A percentile compares a stretch with the other conserved stretches of the same genome.
phyloP scores from a whole-genome alignment of 2,888 invertebrate genomes.

The Thalpophila matura region DNA sequence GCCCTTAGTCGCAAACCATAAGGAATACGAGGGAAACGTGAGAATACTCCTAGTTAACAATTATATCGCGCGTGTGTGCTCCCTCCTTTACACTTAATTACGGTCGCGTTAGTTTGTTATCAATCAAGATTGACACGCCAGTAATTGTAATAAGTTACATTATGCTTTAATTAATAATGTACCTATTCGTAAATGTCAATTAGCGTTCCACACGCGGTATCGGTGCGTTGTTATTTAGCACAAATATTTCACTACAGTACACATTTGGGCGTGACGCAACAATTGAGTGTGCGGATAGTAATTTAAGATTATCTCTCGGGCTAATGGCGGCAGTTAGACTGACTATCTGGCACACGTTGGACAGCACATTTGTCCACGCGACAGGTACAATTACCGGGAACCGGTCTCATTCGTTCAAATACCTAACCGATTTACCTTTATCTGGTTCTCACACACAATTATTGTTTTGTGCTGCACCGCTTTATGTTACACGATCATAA shows the following conservation, averaged over 20 bases:
- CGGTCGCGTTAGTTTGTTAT: constrained; percentile 49
- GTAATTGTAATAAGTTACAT: constrained; percentile 53
- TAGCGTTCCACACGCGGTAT: constrained; percentile 28
- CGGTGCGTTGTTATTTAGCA: constrained; percentile 33
- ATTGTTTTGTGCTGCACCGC: constrained; percentile 64
- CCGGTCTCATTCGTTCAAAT: constrained; percentile 80
- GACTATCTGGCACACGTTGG: constrained; percentile 83
- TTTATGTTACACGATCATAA: constrained; percentile 12
- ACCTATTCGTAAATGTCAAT: constrained; percentile 53
- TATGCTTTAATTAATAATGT: constrained; percentile 51
- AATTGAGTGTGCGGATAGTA: constrained; percentile 73
- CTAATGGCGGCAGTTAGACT: constrained; percentile 84
- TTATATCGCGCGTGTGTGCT: constrained; percentile 33
- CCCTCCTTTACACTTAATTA: constrained; percentile 47
- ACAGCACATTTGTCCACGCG: constrained; percentile 85
- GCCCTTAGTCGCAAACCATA: constrained; percentile 36
- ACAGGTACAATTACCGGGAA: constrained; percentile 88
- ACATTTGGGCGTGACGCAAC: constrained; percentile 60
- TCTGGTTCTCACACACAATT: constrained; percentile 57
- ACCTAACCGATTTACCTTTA: constrained; percentile 79
- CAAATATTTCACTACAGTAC: constrained; percentile 44
- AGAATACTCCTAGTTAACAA: constrained; percentile 46
- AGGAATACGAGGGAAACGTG: constrained; percentile 34
- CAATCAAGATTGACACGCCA: constrained; percentile 54
- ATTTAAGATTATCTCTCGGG: constrained; percentile 81